Base-by-base conservation (phyloP, 2,888 invertebrate species). In the Thymelicus sylvestris region DNA sequence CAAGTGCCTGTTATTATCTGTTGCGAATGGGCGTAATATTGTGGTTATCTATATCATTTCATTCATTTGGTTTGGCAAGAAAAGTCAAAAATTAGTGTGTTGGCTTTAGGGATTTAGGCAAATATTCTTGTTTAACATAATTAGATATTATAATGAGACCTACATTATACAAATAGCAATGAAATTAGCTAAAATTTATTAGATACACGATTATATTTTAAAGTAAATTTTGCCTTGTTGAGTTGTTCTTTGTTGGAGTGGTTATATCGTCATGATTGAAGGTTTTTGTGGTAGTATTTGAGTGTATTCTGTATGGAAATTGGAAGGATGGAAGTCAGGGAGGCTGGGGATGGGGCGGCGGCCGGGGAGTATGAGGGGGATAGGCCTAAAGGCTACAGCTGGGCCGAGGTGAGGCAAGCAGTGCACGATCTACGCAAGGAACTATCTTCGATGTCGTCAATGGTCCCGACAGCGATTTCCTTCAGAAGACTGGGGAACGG, bases 401-500 rank as follows among this genome's bases (percentile, higher is more conserved):
- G 97, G 98, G 96, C 96, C 2, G 97, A 97, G 86, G 95, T 97
- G 31, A 95, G 97, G 73, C 95, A 95, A 64, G 96, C 97, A 8
- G 97, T 98, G 0, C 96, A 96, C 81, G 97, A 97, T 82, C 93
- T 98, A 77, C 93, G 98, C 13, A 96, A 97, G 78, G 96, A 97
- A 82, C 86, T 98, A 72, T 96, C 97, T 2, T 95, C 96, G 67
- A 91, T 97, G 50, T 97, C 97, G 0, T 96, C 96, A 0, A 96
- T 97, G 95, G 96, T 97, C 24, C 98, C 98, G 0, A 96, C 96
- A 79, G 96, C 97, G 63, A 96, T 98, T 77, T 96, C 96, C 47
- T 98, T 98, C 89, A 95, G 97, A 72, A 95, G 95, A 80, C 93
- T 98, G 50, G 95, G 95, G 67, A 97, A 97, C 89, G 97, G 97